A percentile compares a stretch with the other conserved stretches of the same genome.
Conservation (phyloP, 2,888 invertebrate genomes). For the Ecliptopera silaceata region DNA sequence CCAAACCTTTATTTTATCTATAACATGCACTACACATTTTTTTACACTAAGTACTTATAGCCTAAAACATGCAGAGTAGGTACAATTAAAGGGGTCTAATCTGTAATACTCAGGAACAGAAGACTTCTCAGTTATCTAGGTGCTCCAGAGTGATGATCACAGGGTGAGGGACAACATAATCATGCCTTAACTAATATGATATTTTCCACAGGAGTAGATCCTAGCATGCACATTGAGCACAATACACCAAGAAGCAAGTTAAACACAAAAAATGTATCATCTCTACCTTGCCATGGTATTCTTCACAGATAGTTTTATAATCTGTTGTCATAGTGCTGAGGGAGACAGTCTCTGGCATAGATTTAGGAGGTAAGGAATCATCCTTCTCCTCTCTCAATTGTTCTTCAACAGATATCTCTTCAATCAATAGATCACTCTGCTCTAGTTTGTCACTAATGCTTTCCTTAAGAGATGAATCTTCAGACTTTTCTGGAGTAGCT, state of each 20-base stretch:
- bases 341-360: slow-evolving; percentile 67
- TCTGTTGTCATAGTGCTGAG: slow-evolving; percentile 86
- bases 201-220: not conserved
- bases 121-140: not conserved
- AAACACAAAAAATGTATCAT: not conserved
- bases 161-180: not conserved
- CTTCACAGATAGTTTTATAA: slow-evolving; percentile 88
- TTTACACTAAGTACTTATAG: too few species aligned
- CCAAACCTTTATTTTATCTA: not conserved
- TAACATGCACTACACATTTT: not conserved
- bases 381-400: slow-evolving; percentile 52
- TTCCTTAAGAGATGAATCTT: slow-evolving; percentile 48
- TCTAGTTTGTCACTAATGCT: slow-evolving; percentile 64
- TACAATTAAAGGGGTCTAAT: not conserved
- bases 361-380: slow-evolving; percentile 62
- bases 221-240: not conserved
- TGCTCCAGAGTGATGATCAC: not conserved
- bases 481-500: slow-evolving; percentile 36
- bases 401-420: slow-evolving; percentile 68
- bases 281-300: slow-evolving; percentile 86
- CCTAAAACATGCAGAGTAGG: not conserved
- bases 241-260: not conserved
- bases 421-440: slow-evolving; percentile 65
- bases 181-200: not conserved
- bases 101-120: not conserved